phyloP scores from a whole-genome alignment of 2,888 invertebrate genomes.

The Empis livida region DNA sequence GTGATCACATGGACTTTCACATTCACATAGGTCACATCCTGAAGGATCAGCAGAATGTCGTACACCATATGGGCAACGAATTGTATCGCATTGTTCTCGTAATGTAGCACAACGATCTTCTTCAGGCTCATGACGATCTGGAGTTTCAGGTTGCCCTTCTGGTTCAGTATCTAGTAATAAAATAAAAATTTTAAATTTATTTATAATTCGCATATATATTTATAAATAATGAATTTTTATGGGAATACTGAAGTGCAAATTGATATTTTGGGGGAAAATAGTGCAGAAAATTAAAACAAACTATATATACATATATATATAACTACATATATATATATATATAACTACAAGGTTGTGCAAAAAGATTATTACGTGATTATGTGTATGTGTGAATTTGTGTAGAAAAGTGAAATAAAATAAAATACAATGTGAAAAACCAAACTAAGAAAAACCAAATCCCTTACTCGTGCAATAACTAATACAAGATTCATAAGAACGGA shows the following conservation, averaged over 20 bases:
- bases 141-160: background rate
- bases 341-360: no score
- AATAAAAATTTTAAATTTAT: background rate
- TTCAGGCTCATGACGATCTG: background rate
- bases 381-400: no score
- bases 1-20: slow-evolving; percentile 59
- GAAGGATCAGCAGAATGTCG: slow-evolving; percentile 43
- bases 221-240: no score
- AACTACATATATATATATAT: no score
- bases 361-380: no score
- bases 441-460: slow-evolving; percentile 7
- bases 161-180: background rate
- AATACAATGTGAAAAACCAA: no score
- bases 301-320: no score
- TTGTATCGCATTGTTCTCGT: slow-evolving; percentile 39
- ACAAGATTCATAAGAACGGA: slow-evolving; percentile 60
- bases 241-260: background rate
- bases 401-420: no score
- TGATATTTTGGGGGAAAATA: background rate
- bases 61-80: slow-evolving; percentile 61
- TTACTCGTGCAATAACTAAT: slow-evolving; percentile 44
- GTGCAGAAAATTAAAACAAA: background rate
- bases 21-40: slow-evolving; percentile 61
- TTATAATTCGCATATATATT: background rate
- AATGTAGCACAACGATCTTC: background rate